Base-by-base conservation (phyloP, 2,888 invertebrate species). In the Busseola fusca region DNA sequence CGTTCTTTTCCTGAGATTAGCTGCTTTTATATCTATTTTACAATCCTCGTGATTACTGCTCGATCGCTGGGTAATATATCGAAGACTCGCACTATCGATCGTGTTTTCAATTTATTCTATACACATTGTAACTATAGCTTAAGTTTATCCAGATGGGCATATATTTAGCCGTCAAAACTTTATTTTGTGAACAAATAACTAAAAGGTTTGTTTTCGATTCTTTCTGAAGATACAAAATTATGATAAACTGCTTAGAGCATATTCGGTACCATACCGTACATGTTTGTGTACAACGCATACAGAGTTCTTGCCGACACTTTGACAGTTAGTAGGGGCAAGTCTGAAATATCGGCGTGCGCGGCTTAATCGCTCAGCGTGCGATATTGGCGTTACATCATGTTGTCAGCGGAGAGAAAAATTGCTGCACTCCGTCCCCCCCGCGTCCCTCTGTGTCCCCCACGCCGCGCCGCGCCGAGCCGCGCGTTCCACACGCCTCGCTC, bases 331-430 rank as follows among this genome's bases (percentile, higher is more conserved):
- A 93, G 93, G 93, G 94, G 93, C 93, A 93, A 94, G 94, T 94
- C 94, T 94, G 94, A 95, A 95, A 95, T 95, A 95, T 95, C 93
- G 94, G 93, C 93, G 92, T 93, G 91, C 94, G 95, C 95, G 95
- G 95, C 95, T 95, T 95, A 95, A 95, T 95, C 95, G 95, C 92
- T 95, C 94, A 94, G 94, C 91, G 94, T 93, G 94, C 94, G 95
- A 95, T 95, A 95, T 95, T 95, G 95, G 94, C 94, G 94, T 95
- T 95, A 95, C 95, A 95, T 95, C 95, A 95, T 95, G 95, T 95
- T 95, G 95, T 95, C 95, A 95, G 94, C 94, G 91, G 89, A 93
- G 94, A 95, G 95, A 95, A 95, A 95, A 95, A 95, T 95, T 95
- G 94, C 94, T 92, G 91, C 92, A 89, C 91, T 91, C 89, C 91